Conservation (phyloP, 2,888 invertebrate species). For the Acronicta leporina region DNA sequence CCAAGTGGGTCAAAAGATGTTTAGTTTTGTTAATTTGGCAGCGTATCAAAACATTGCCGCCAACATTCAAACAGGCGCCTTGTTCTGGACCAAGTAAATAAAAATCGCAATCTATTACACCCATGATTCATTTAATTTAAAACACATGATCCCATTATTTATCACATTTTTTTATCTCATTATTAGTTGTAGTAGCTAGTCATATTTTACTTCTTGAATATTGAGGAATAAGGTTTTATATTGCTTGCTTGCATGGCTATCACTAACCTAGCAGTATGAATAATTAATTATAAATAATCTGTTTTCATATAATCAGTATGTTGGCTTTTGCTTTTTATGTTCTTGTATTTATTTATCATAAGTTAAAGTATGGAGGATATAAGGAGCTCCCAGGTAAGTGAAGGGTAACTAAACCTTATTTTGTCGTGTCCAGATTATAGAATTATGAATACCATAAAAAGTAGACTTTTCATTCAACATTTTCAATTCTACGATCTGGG, state of each 20-base stretch:
- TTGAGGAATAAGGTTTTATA: not conserved
- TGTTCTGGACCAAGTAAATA: not conserved
- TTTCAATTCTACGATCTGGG: too few species aligned
- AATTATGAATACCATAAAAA: too few species aligned
- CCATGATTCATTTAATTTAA: conserved; percentile 5
- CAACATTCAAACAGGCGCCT: conserved; percentile 23
- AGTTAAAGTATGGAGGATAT: conserved; percentile 2
- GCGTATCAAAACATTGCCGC: conserved; percentile 28
- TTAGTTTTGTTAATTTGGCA: conserved; percentile 26
- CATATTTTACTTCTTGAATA: not conserved
- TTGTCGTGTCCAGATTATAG: too few species aligned
- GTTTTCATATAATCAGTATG: conserved; percentile 13
- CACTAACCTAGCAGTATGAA: not conserved
- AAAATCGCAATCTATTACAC: not conserved
- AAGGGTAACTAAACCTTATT: conserved; percentile 17
- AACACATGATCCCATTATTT: conserved; percentile 14
- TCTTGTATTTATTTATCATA: not conserved
- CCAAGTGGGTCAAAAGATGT: conserved; percentile 32
- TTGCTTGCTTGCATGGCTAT: conserved; percentile 11
- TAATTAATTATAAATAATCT: conserved; percentile 14
- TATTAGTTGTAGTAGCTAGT: not conserved
- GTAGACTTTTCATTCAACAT: too few species aligned
- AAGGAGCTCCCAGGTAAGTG: conserved; percentile 13
- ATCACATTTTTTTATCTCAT: conserved; percentile 12
- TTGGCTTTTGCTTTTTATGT: conserved; percentile 9